Base-by-base conservation (phyloP, 2,888 invertebrate species). In the Byasa hedistus region DNA sequence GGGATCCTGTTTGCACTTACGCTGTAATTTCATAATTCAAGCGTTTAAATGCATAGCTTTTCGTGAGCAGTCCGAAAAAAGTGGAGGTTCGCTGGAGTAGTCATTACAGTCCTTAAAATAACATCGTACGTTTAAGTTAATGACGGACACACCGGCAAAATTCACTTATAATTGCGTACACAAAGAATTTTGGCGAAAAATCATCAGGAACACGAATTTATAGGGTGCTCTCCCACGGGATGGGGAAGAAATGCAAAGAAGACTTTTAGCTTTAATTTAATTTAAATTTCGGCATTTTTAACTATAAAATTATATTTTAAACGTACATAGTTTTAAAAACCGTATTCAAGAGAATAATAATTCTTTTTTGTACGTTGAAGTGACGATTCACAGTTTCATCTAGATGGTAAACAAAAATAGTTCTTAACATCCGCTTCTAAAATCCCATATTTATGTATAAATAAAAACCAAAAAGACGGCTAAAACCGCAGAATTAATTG, bases 21-120 rank as follows among this genome's bases (percentile, higher is more conserved):
- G 87, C 89, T 85, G 86, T 89, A 91, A 90, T 91, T 91, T 90
- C 88, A 91, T 91, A 91, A 91, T 91, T 89, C 84, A 89, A 85
- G 87, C 90, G 89, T 89, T 91, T 91, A 91, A 91, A 88, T 90
- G 91, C 91, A 91, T 91, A 91, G 88, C 89, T 90, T 89, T 91
- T 85, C 86, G 89, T 87, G 87, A 87, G 86, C 78, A 85, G 77
- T 80, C 80, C 70, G 70, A 81, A 80, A 84, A 89, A 90, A 86
- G 82, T 78, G 79, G 80, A 83, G 82, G 75, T 82, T 84, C 79
- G 85, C 86, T 79, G 82, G 81, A 81, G 85, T 86, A 81, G 82
- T 86, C 85, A 91, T 91, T 91, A 91, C 83, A 84, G 85, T 79
- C 89, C 87, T 89, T 91, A 88, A 90, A 91, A 91, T 91, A 91